Evolutionary conservation across 2,113 vertebrate genomes (phyloP), one percentile per base, ranked within the genome.

Genomic region (Festucalex cinctus): DNA sequence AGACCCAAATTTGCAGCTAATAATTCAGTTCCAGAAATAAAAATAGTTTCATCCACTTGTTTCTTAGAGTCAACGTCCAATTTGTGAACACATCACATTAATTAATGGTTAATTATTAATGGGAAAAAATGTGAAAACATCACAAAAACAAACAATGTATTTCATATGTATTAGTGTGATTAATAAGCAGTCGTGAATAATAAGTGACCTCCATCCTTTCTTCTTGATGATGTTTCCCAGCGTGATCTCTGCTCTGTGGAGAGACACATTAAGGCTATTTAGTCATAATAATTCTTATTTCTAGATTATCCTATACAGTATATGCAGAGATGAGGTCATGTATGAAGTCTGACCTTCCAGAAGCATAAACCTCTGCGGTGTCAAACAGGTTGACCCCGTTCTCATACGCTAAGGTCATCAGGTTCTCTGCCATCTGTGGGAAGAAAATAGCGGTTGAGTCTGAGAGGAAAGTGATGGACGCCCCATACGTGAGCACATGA

Each of bases 351-450:
- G 91, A 98, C 97, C 95, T 98, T 80, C 97, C 97, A 0, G 96
- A 98, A 0, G 97, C 97, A 0, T 99, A 99, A 75, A 99, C 97
- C 86, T 99, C 97, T 0, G 97, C 97, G 0, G 97, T 99, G 80
- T 99, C 97, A 28, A 99, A 99, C 13, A 99, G 92, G 85, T 99
- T 99, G 60, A 99, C 94, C 0, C 97, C 97, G 0, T 94, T 95
- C 80, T 99, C 97, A 22, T 98, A 98, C 19, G 97, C 97, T 6
- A 98, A 94, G 14, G 95, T 93, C 97, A 98, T 97, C 86, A 99
- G 87, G 85, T 94, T 95, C 80, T 98, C 96, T 0, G 97, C 97
- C 85, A 95, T 95, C 97, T 99, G 67, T 58, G 71, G 83, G 60
- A 68, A 85, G 63, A 71, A 86, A 41, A 77, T 43, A 84, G 70